Percentiles rank a stretch among this genome's conserved stretches.
phyloP scores from a whole-genome alignment of 2,113 vertebrate genomes.

The Theristicus caerulescens region DNA sequence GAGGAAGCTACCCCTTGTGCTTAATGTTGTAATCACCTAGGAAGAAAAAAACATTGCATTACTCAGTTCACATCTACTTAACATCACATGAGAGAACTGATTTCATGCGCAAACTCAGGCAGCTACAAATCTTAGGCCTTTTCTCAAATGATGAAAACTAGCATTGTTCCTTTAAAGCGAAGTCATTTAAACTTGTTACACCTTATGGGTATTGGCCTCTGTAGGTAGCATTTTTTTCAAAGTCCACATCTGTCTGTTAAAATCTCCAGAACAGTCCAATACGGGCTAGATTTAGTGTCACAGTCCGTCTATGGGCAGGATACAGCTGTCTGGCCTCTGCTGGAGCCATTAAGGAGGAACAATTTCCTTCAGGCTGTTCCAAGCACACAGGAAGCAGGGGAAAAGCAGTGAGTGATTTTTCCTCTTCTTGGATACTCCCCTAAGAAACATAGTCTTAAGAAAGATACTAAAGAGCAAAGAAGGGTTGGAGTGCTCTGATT shows the following conservation, averaged over 20 bases:
- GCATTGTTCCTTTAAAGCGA: not conserved
- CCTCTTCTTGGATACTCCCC: not conserved
- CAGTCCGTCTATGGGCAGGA: not conserved
- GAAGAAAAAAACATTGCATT: not conserved
- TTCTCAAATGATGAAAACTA: not conserved
- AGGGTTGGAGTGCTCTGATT: not conserved
- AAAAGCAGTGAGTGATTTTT: not conserved
- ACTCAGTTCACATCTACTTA: not conserved
- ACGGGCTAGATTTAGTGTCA: not conserved
- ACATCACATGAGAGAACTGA: not conserved
- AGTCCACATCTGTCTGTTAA: not conserved
- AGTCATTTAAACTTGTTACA: not conserved
- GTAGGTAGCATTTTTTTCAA: not conserved
- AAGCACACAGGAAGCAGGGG: not conserved
- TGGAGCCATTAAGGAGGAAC: not conserved
- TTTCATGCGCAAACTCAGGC: fast-evolving
- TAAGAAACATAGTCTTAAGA: not conserved
- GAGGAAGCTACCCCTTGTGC: not conserved
- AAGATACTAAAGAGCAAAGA: not conserved
- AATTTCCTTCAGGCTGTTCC: not conserved
- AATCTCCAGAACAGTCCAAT: not conserved
- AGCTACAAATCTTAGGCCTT: not conserved
- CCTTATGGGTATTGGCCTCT: not conserved
- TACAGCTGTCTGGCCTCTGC: not conserved
- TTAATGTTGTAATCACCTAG: not conserved